These are phyloP conservation scores for Cancer borealis DNA, from an alignment of 2,888 invertebrate genomes.

Conservation along the genomic window DNA sequence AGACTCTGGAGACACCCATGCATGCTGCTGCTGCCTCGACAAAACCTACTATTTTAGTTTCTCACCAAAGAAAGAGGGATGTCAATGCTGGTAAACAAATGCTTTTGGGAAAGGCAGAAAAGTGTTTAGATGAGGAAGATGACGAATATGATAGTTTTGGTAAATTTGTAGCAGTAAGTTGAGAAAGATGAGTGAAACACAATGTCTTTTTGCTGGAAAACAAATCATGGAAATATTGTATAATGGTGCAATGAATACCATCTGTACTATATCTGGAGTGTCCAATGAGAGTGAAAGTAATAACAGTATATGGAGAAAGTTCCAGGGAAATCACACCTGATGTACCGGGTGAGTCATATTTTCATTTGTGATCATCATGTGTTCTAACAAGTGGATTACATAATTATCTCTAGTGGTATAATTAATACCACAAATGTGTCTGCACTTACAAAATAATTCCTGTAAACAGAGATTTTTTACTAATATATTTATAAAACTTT, in stretches of 20 bases:
- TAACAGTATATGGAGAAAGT: neutral
- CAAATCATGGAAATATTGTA: neutral
- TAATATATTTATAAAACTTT: neutral
- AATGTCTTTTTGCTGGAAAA: neutral
- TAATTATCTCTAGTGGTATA: constrained; percentile 17
- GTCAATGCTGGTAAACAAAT: neutral
- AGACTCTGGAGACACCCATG: neutral
- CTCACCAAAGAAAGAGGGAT: neutral
- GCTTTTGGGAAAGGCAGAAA: neutral
- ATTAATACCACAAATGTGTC: constrained; percentile 41
- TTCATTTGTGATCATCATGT: constrained; percentile 39
- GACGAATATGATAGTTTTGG: neutral
- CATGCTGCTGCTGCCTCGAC: neutral
- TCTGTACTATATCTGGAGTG: constrained; percentile 30
- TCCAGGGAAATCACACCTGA: neutral
- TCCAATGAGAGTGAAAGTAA: neutral
- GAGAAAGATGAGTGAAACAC: neutral
- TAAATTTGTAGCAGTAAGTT: constrained; percentile 23
- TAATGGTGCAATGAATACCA: constrained; percentile 32
- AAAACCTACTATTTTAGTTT: neutral
- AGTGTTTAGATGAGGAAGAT: neutral
- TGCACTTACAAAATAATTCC: constrained; percentile 10
- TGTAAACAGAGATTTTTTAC: neutral
- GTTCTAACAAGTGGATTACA: constrained; percentile 29
- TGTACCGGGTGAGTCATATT: neutral